Base-by-base conservation (phyloP, 2,797 vertebrate species). In the Etheostoma perlongum region DNA sequence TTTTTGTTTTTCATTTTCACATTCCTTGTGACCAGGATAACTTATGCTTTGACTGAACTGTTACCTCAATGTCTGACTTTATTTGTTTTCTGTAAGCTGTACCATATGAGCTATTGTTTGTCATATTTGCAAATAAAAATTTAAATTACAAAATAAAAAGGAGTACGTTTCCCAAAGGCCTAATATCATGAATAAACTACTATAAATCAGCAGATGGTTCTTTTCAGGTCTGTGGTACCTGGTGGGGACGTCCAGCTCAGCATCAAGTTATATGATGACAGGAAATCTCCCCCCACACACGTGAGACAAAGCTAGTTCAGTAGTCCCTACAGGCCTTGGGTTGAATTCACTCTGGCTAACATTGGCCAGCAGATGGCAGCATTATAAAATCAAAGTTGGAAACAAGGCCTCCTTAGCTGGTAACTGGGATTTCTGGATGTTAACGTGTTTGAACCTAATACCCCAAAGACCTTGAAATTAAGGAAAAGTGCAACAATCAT, bases 361-460 rank as follows among this genome's bases (percentile, higher is more conserved):
- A 15, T 47, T 61, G 47, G 4, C 83, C 93, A 91, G 77, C 84
- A 95, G 93, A 80, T 91, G 93, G 91, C 92, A 94, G 87, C 68
- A 82, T 84, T 73, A 78, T 72, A 75, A 78, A 54, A 86, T 66
- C 12, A 44, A 81, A 82, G 13, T 21, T 33, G 9, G 25, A 30
- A 80, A 42, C 52, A 49, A 46, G n/a, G 1, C 23, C 49, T 16
- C 53, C 18, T n/a, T 2, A n/a, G 12, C 10, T 13, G 6, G 46
- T 16, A 42, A 49, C 18, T 66, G 18, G 48, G 44, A 68, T 55
- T 47, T 72, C 21, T 21, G 21, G 30, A 62, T 33, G 25, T 47
- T 60, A 27, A 60, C 4, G 15, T 60, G 2, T 66, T 66, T 49
- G 54, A 71, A 71, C 4, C 25, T 9, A 42, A 67, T 18, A 57